Percentiles rank a stretch among this genome's conserved stretches.
phyloP scores from a whole-genome alignment of 2,797 vertebrate species.

The Benthosema pterotum region DNA sequence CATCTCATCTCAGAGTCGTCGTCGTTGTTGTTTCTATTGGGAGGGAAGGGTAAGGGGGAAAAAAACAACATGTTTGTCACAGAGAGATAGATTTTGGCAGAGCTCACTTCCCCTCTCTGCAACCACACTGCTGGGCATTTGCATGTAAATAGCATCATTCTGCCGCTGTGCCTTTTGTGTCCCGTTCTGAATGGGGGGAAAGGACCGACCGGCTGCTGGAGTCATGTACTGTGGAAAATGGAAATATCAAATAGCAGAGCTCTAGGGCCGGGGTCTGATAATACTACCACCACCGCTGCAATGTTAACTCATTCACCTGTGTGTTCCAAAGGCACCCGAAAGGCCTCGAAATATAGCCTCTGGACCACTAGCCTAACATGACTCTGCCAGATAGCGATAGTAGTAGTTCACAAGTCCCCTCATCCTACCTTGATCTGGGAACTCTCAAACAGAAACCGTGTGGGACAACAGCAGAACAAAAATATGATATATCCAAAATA shows the following conservation, averaged over 20 bases:
- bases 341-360: too few relatives aligned
- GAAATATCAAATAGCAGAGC: slow-evolving; percentile 55
- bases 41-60: too few relatives aligned
- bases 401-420: too few relatives aligned
- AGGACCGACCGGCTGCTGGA: slow-evolving; percentile 61
- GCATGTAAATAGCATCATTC: slow-evolving; percentile 77
- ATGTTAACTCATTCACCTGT: too few relatives aligned
- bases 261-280: slow-evolving; percentile 41
- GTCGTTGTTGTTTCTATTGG: too few relatives aligned
- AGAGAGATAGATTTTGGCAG: slow-evolving; percentile 74
- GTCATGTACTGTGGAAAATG: slow-evolving; percentile 51
- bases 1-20: slow-evolving; percentile 52
- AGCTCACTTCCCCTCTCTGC: slow-evolving; percentile 66
- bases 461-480: too few relatives aligned
- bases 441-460: too few relatives aligned
- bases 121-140: slow-evolving; percentile 70
- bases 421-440: too few relatives aligned
- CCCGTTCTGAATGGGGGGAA: slow-evolving; percentile 44
- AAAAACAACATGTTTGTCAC: slow-evolving; percentile 68
- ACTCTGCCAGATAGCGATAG: too few relatives aligned
- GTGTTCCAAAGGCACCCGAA: too few relatives aligned
- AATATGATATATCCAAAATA: too few relatives aligned
- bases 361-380: too few relatives aligned
- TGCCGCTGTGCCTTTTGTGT: slow-evolving; percentile 66
- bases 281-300: not conserved